Evolutionary conservation across 2,888 invertebrate species (phyloP).

Genomic region (Desoria tigrina): DNA sequence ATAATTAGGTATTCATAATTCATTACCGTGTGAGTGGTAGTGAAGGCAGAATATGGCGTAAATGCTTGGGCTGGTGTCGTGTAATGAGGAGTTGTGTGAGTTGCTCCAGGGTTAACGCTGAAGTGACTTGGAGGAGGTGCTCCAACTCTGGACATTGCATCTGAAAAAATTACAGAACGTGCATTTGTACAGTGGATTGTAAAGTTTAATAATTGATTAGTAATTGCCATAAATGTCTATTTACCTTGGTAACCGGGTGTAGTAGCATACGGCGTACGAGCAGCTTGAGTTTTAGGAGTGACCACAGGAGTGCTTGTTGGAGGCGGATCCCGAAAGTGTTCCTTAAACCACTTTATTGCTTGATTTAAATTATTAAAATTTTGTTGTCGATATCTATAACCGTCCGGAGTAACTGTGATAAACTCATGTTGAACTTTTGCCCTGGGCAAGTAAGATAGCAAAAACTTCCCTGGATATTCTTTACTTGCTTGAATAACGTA

Average conservation of each 20-base stretch:
- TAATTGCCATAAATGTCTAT: neutral
- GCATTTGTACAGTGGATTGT: neutral
- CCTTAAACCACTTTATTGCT: constrained; percentile 95
- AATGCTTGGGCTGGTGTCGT: constrained; percentile 51
- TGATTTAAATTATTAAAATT: constrained; percentile 79
- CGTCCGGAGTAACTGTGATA: constrained; percentile 86
- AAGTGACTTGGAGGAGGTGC: constrained; percentile 46
- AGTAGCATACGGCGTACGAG: constrained; percentile 50
- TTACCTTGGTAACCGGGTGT: constrained; percentile 43
- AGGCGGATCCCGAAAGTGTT: constrained; percentile 70
- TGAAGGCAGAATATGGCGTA: constrained; percentile 51
- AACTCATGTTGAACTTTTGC: constrained; percentile 86
- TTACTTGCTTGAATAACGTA: constrained; percentile 82
- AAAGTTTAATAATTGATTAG: neutral
- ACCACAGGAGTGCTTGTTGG: constrained; percentile 37
- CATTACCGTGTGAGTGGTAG: constrained; percentile 47
- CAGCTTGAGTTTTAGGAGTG: constrained; percentile 43
- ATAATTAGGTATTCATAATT: neutral
- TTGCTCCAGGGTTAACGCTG: constrained; percentile 37
- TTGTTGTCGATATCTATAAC: constrained; percentile 85
- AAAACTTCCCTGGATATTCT: constrained; percentile 85
- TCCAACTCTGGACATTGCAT: constrained; percentile 47
- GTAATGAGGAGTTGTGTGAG: constrained; percentile 48
- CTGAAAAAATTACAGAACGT: too few species aligned
- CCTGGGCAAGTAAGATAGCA: constrained; percentile 89